Evolutionary conservation across 1,140 invertebrate species (phyloP), one percentile per base, ranked within the genome.

Genomic region (Mylabris phalerata): DNA sequence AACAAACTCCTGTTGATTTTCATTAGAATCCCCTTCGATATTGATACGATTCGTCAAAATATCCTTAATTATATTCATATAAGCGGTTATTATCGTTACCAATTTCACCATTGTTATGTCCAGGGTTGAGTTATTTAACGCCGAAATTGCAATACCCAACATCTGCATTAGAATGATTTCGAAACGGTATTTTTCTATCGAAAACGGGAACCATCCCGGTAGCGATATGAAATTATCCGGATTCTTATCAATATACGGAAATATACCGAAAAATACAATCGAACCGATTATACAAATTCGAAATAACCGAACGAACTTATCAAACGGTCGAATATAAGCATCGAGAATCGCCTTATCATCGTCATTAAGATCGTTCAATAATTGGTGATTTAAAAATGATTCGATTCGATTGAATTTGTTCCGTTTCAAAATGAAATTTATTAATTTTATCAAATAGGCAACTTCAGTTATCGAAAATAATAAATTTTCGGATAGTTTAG

Each of bases 201-300:
- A 38, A 3, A 57, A 57, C 2, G 59, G 59, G 42, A 57, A 57
- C 59, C 59, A 61, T 13, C 54, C 55, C 2, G 59, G 59, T 40
- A 61, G 48, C 9, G 59, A 54, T 38, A 52, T 41, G 9, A 46
- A 42, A 11, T 51, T 44, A n/a, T 61, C 49, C 13, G 44, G 43
- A 24, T 55, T 44, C 10, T 55, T 38, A 11, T 55, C 52, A 38
- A 61, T 52, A 24, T 51, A 61, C 6, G 59, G 59, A 48, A 57
- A 61, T 25, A 57, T 50, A 2, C 54, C 55, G 11, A 48, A 61
- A 48, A 57, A 61, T 13, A 40, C 46, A 2, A 61, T 51, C 2
- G 54, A 55, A 40, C 27, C 27, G 4, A 7, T 11, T 42, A 56
- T 46, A 9, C 19, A 48, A 27, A 42, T 41, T 24, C 54, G 46